A percentile compares a stretch with the other conserved stretches of the same genome.
Conservation (phyloP, 2,113 vertebrate species). For the Agapornis roseicollis region DNA sequence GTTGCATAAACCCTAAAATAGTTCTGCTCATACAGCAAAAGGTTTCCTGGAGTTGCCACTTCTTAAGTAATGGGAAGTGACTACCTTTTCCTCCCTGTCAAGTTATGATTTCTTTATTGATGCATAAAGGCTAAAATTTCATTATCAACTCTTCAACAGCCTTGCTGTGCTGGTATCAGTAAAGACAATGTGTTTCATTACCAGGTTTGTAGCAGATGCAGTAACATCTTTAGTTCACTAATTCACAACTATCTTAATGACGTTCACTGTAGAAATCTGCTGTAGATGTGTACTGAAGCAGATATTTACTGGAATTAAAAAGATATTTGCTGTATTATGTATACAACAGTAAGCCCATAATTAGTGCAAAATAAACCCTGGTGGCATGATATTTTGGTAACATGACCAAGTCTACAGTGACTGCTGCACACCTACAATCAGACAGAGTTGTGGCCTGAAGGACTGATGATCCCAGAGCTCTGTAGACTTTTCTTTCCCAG, state of each 20-base stretch:
- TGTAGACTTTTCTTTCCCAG: neutral
- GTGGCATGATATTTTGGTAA: no score
- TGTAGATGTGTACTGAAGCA: neutral
- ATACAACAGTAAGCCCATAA: neutral
- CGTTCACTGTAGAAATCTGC: neutral
- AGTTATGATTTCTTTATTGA: neutral
- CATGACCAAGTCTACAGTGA: neutral
- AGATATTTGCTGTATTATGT: neutral
- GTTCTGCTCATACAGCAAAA: neutral
- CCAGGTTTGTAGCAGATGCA: neutral
- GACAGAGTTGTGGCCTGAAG: neutral
- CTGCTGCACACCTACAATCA: neutral
- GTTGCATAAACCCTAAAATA: neutral
- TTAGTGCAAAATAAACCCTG: neutral
- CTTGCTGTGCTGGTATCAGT: neutral
- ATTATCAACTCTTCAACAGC: neutral
- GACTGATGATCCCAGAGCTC: neutral
- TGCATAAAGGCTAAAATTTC: neutral
- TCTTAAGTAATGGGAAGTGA: neutral
- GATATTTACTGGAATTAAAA: neutral
- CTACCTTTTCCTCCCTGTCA: neutral
- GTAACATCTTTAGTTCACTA: neutral
- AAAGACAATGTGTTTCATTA: neutral
- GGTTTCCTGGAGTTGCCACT: neutral
- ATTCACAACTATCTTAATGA: neutral